These are phyloP conservation scores for Crotalus viridis DNA, from an alignment of 2,113 vertebrate species.

Conservation along the genomic window DNA sequence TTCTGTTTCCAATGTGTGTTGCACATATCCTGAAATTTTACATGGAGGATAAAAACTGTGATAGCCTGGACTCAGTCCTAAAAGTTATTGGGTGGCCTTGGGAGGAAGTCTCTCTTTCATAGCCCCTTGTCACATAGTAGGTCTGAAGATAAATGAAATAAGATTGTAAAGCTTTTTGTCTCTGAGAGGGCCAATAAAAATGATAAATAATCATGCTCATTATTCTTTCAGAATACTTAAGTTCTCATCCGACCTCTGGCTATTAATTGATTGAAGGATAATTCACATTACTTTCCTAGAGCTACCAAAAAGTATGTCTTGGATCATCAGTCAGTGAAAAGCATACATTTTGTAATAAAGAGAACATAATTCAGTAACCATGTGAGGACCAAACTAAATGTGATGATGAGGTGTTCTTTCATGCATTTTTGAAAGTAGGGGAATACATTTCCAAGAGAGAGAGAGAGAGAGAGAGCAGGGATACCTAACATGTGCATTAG, in stretches of 20 bases:
- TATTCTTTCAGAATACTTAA: neutral
- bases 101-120: neutral
- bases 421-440: neutral
- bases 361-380: neutral
- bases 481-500: neutral
- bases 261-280: slow-evolving; percentile 3
- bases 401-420: neutral
- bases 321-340: neutral
- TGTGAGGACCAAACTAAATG: neutral
- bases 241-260: neutral
- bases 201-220: slow-evolving; percentile 15
- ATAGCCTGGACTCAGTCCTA: neutral
- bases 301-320: neutral
- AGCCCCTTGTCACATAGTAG: neutral
- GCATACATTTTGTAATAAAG: neutral
- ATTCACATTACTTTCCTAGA: neutral
- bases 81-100: neutral
- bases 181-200: slow-evolving; percentile 14
- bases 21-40: neutral
- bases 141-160: slow-evolving; percentile 3
- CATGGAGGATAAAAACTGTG: neutral
- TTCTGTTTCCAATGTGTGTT: neutral
- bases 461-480: neutral
- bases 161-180: slow-evolving; percentile 11
- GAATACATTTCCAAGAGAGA: neutral